Evolutionary conservation across 2,888 invertebrate genomes (phyloP), one percentile per base, ranked within the genome.

Genomic region (Meandrusa payeni): DNA sequence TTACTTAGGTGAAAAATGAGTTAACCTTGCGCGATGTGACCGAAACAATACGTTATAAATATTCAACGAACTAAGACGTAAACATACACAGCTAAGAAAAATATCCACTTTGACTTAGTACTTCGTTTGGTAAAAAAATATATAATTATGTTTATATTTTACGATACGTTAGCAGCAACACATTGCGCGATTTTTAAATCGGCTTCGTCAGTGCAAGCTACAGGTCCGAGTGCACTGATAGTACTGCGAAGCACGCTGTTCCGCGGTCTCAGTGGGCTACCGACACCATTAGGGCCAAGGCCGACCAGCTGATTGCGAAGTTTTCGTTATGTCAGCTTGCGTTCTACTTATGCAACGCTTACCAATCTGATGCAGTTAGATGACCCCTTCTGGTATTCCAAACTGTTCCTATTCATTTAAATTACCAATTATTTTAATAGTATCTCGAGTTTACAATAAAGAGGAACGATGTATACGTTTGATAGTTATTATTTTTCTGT

Each of bases 331-430:
- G 86, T 86, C 86, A 86, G 85, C 67, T 38, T 61, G 76, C 78
- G 85, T 85, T 82, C 86, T 74, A 85, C 80, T 87, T 86, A 82
- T 81, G 86, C 83, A 86, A 86, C 66, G 65, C 64, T 69, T 68
- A 63, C 69, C 65, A 66, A 78, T 76, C 73, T 66, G 70, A 76
- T 80, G 76, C 76, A 81, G 77, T 79, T 82, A 75, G 79, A 76
- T 73, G 75, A 73, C 75, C 77, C 60, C 61, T 54, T 54, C 57
- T 40, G 45, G 40, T 42, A 31, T 46, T 41, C 37, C 26, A 36
- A 37, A 32, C 6, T 24, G 31, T 37, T 26, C 37, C 23, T 19
- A 47, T 45, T 34, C 23, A 10, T 31, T 27, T 28, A n/a, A 11
- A 36, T 5, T 23, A 29, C 6, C 12, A 22, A 38, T 29, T 22